Conservation (phyloP, 64 coral and sea anemone species). For the Exaiptasia diaphana region DNA sequence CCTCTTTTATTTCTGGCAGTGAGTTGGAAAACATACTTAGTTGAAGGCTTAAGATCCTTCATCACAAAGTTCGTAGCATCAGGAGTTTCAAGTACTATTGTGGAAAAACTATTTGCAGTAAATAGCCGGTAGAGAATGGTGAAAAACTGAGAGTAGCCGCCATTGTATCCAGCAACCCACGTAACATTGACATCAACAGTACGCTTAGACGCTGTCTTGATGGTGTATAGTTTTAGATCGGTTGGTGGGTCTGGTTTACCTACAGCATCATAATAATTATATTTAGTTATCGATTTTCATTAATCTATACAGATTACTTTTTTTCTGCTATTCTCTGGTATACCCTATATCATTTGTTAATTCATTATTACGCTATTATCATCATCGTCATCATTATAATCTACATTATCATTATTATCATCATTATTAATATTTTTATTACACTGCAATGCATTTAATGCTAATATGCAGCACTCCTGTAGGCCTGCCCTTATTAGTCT, state of each 20-base stretch:
- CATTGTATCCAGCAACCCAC: slow-evolving; percentile 77
- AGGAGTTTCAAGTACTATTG: slow-evolving; percentile 9
- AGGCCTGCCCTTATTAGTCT: too few relatives aligned
- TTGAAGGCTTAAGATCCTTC: slow-evolving; percentile 48
- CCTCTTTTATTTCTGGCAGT: slow-evolving; percentile 51
- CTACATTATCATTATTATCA: too few relatives aligned
- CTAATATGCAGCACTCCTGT: too few relatives aligned
- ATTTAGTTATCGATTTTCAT: background rate
- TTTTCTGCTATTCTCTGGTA: too few relatives aligned
- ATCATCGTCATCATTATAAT: too few relatives aligned
- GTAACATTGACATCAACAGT: slow-evolving; percentile 70
- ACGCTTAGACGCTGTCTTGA: slow-evolving; percentile 14
- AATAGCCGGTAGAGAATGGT: slow-evolving; percentile 40
- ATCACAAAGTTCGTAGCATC: slow-evolving; percentile 13
- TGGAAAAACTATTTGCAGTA: background rate
- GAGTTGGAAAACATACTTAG: slow-evolving; percentile 53
- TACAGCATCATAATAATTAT: background rate
- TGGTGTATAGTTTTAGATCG: slow-evolving; percentile 17
- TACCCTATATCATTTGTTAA: too few relatives aligned
- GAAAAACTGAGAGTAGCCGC: slow-evolving; percentile 61
- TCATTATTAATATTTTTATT: too few relatives aligned
- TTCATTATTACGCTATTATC: too few relatives aligned
- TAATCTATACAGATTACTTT: background rate
- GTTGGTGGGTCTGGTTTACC: slow-evolving; percentile 65
- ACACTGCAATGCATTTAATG: too few relatives aligned